Base-by-base conservation (phyloP, 2,797 vertebrate species). In the Sebastes nivosus region DNA sequence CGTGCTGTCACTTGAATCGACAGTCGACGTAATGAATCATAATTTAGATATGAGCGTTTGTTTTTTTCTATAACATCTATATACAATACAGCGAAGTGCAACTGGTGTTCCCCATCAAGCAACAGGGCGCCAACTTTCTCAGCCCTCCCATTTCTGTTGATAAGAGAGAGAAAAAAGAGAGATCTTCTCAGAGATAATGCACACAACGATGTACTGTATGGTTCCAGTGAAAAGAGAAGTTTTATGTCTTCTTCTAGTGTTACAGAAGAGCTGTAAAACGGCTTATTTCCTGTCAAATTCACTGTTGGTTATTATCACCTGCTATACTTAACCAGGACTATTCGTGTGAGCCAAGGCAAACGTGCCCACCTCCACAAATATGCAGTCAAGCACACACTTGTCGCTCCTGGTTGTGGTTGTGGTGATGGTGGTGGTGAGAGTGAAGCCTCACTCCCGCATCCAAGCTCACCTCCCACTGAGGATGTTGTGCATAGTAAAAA, bases 331-430 rank as follows among this genome's bases (percentile, higher is more conserved):
- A 58, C 72, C 68, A 76, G 38, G 68, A 76, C 54, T 70, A 58
- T 88, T 83, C 58, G 52, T 65, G 81, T 81, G 86, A 87, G 84
- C 81, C 85, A 84, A 88, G 34, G 72, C 77, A 90, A 92, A 92
- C 86, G 89, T 85, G 77, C 85, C 91, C 91, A 90, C 89, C 92
- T 91, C 91, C 92, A 90, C 92, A 94, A 92, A 89, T 89, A 94
- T 94, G 92, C 85, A 91, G 86, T 94, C 94, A 91, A 88, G 94
- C 90, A 93, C 88, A 85, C 88, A 92, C 93, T 89, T 93, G 93
- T 87, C 14, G 81, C 72, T 84, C 72, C 71, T 81, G 85, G 82
- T 90, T 24, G 71, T 22, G 70, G 71, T 74, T 32, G 61, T 70
- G 77, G 76, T 72, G 79, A 80, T 84, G 85, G 67, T 66, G 85